Evolutionary conservation across 2,113 vertebrate genomes (phyloP), one percentile per base, ranked within the genome.

Genomic region (Rousettus leschenaultii): DNA sequence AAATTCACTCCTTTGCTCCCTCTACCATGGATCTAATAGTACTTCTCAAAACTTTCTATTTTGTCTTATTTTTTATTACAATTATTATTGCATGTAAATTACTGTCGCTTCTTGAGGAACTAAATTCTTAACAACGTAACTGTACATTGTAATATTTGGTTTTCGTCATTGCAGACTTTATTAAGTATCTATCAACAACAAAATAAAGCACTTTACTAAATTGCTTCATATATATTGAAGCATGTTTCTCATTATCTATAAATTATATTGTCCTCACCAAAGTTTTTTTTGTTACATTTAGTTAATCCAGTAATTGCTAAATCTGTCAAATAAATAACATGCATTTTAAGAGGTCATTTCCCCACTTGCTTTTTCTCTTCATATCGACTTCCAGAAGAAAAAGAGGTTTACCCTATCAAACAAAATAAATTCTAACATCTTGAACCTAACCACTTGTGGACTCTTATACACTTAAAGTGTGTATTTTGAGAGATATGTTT

Each of bases 221-320:
- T 92, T 85, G 14, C 70, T 86, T n/a, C 38, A 82, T 79, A 43
- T 61, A 33, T 3, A 84, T 40, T 68, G 9, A 15, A 91, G 48
- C 4, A 26, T 11, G 12, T 80, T 86, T 89, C n/a, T 71, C 28
- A 45, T 91, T 84, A 68, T 21, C n/a, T 94, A 9, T 30, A 92
- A 86, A 66, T 73, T 68, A 30, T 14, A 71, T 12, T 68, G 19
- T 92, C 51, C 3, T 86, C 45, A 70, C 45, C 19, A 63, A 82
- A 30, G 71, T 11, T 28, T 53, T 65, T 65, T 45, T 70, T 30
- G 24, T 87, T 80, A 5, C 51, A 7, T 78, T 71, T 89, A 86
- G 26, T 92, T 95, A 92, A 91, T 45, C 68, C 22, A 87, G 21
- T 80, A 70, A 80, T 89, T 87, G 65, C 65, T 91, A 78, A 93